Evolutionary conservation across 2,888 invertebrate genomes (phyloP), one percentile per base, ranked within the genome.

Genomic region (Mystacides longicornis): DNA sequence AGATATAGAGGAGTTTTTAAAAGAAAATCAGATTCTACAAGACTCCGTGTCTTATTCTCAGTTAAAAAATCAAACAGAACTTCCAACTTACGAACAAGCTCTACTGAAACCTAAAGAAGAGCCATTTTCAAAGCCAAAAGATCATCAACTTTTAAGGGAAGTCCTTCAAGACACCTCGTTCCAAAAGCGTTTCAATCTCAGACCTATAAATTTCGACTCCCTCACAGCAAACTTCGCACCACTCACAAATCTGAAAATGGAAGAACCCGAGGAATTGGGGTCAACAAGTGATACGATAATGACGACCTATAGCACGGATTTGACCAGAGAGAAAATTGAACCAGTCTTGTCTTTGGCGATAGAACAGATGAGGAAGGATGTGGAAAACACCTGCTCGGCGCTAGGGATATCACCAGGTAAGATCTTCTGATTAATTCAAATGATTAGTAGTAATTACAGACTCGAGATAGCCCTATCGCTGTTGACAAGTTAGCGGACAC

Each of bases 361-460:
- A 64, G 89, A 92, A 68, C 89, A 93, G 69, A 85, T 90, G 63
- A 86, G 87, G 65, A 84, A 88, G 67, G 93, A 93, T 68, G 89
- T 92, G 51, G 87, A 88, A 69, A 87, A 82, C 67, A 89, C 91
- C 9, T 93, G 92, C 73, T 83, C 84, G 52, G 84, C 87, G 64
- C 81, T 93, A 66, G 89, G 88, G 72, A 93, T 93, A 73, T 88
- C 92, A 69, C 86, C 88, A 74, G 92, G 93, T 93, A 72, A 83
- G 85, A 78, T 16, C n/a, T n/a, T 27, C 11, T 7, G 11, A 27
- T 7, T 27, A 11, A 27, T 27, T 27, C 16, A 37, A 7, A 37
- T 37, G 16, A 37, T 37, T n/a, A n/a, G 18, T 9, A 43, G 43
- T 27, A 27, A 27, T 5, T 27, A 27, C 7, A 11, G 5, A n/a